A percentile compares a stretch with the other conserved stretches of the same genome.
These are phyloP conservation scores for Hirudo medicinalis DNA, from an alignment of 1,140 invertebrate species.

Conservation along the genomic window DNA sequence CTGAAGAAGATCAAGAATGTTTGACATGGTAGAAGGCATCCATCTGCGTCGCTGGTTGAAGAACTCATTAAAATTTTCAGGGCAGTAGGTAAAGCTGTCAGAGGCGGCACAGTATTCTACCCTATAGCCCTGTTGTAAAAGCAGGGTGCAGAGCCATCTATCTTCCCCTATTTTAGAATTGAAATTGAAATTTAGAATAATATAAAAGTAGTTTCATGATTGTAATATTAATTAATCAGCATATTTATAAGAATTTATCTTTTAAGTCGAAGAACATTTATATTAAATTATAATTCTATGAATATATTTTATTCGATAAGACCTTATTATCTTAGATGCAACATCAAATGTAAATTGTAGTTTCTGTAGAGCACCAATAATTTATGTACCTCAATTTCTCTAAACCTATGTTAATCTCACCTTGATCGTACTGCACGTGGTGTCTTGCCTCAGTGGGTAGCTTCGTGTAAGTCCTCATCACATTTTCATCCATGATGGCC, in stretches of 20 bases:
- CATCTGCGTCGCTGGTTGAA: conserved; percentile 47
- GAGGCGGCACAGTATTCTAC: conserved; percentile 53
- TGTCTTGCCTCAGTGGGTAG: conserved; percentile 24
- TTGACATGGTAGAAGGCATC: conserved; percentile 53
- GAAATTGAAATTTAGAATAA: conserved; percentile 20
- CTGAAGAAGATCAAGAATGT: conserved; percentile 48
- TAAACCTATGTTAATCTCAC: conserved; percentile 11
- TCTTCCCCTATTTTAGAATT: conserved; percentile 45
- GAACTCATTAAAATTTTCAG: conserved; percentile 44
- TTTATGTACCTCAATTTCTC: not conserved
- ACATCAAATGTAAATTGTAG: not conserved
- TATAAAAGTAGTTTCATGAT: not conserved
- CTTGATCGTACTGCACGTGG: conserved; percentile 28
- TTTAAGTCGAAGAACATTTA: not conserved
- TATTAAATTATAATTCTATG: not conserved
- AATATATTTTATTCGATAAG: too few species aligned
- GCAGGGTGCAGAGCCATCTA: conserved; percentile 51
- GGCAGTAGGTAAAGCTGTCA: conserved; percentile 50
- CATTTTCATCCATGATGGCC: conserved; percentile 31
- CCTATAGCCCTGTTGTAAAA: conserved; percentile 50
- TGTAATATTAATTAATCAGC: not conserved
- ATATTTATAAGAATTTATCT: not conserved
- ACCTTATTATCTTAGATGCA: too few species aligned
- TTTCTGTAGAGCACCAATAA: not conserved
- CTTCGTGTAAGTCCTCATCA: conserved; percentile 25